Conservation (phyloP, 2,888 invertebrate species). For the Bhutanitis thaidina region DNA sequence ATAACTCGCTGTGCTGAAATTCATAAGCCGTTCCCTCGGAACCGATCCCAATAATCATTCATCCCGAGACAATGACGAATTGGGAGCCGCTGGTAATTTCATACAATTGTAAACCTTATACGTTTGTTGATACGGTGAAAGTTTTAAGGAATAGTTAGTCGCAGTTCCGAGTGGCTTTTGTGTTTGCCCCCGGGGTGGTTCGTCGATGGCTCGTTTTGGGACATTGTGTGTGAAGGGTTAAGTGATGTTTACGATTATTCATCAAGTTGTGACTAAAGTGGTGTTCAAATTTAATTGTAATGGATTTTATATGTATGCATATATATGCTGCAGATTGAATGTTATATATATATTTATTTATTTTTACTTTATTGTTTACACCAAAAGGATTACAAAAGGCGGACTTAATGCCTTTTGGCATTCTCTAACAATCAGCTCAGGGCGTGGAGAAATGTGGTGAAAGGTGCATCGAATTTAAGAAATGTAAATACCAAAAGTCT, state of each 20-base stretch:
- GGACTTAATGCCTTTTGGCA: too few relatives aligned
- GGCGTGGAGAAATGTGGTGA: too few relatives aligned
- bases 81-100: constrained; percentile 7
- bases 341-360: too few relatives aligned
- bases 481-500: too few relatives aligned
- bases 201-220: constrained; percentile 4
- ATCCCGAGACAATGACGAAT: constrained; percentile 50
- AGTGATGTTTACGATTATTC: constrained; percentile 11
- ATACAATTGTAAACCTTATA: constrained; percentile 4
- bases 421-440: too few relatives aligned
- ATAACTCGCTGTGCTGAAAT: constrained; percentile 18
- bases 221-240: constrained; percentile 1
- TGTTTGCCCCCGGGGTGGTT: not conserved
- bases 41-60: constrained; percentile 31
- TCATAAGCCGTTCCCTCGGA: constrained; percentile 15
- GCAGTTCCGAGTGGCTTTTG: constrained; percentile 4
- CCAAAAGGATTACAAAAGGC: too few relatives aligned
- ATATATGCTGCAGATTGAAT: too few relatives aligned
- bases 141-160: constrained; percentile 22
- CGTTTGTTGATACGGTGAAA: constrained; percentile 7
- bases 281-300: too few relatives aligned
- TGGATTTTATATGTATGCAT: too few relatives aligned
- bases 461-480: too few relatives aligned
- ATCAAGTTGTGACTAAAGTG: not conserved
- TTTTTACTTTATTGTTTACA: too few relatives aligned